Conservation (phyloP, 2,113 vertebrate species). For the Sylvietta virens region DNA sequence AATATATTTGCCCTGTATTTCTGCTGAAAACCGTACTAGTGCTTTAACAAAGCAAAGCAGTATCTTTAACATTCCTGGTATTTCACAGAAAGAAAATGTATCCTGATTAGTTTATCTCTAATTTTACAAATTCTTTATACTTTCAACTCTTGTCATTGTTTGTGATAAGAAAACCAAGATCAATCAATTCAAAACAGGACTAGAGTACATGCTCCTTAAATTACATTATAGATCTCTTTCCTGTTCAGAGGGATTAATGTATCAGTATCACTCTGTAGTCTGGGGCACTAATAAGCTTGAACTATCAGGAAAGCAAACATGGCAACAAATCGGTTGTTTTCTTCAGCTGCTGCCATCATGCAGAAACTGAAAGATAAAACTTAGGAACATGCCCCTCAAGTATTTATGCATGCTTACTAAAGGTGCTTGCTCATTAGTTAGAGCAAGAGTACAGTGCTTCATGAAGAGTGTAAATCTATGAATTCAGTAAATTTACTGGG, state of each 20-base stretch:
- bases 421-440: constrained; percentile 24
- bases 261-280: constrained; percentile 20
- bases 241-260: constrained; percentile 35
- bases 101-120: constrained; percentile 37
- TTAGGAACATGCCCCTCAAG: neutral
- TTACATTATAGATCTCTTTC: constrained; percentile 41
- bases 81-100: constrained; percentile 22
- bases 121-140: constrained; percentile 16
- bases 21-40: neutral
- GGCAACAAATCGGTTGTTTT: constrained; percentile 4
- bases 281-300: constrained; percentile 48
- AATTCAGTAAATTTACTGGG: constrained; percentile 25
- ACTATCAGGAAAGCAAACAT: constrained; percentile 19
- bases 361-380: constrained; percentile 21
- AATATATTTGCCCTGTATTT: neutral
- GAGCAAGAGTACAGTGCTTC: constrained; percentile 33
- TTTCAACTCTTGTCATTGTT: constrained; percentile 12
- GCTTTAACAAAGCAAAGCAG: neutral
- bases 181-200: constrained; percentile 38
- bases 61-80: neutral
- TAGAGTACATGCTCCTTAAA: constrained; percentile 37
- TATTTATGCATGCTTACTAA: constrained; percentile 15
- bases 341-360: neutral
- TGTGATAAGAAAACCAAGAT: constrained; percentile 25
- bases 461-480: constrained; percentile 16